These are phyloP conservation scores for Orius insidiosus DNA, from an alignment of 1,140 invertebrate species.

Conservation along the genomic window DNA sequence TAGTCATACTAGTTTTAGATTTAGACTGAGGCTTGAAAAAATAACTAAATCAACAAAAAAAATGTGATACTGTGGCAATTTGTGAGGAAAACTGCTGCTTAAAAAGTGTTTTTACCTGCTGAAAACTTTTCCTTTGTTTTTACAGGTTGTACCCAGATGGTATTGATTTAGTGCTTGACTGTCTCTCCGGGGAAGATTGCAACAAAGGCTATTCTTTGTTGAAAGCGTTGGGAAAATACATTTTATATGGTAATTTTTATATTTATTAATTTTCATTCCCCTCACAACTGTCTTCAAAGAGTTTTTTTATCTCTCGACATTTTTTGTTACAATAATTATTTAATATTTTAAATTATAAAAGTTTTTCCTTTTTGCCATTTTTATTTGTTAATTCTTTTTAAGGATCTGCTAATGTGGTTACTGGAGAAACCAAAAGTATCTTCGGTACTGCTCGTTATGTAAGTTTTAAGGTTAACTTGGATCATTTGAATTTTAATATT, in stretches of 20 bases:
- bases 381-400: constrained; percentile 20
- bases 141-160: constrained; percentile 53
- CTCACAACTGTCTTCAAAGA: too few species aligned
- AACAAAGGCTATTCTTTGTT: constrained; percentile 65
- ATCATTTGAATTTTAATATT: constrained; percentile 2
- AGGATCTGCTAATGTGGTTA: constrained; percentile 68
- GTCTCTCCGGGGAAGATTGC: constrained; percentile 74
- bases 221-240: constrained; percentile 78
- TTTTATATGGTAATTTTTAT: constrained; percentile 51
- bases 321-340: too few species aligned
- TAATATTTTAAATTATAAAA: too few species aligned
- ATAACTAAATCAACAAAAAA: too few species aligned
- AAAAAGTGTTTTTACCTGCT: too few species aligned
- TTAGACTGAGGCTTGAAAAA: too few species aligned
- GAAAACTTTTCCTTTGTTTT: background rate
- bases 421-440: constrained; percentile 75
- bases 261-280: background rate
- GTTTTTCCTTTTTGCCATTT: too few species aligned
- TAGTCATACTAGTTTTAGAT: too few species aligned
- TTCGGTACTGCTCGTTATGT: constrained; percentile 71
- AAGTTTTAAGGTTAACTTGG: constrained; percentile 29
- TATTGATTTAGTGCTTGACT: constrained; percentile 75
- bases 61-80: too few species aligned
- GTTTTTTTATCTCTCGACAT: too few species aligned
- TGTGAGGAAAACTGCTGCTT: too few species aligned